phyloP scores from a whole-genome alignment of 1,140 invertebrate genomes.

The Brachionus calyciflorus region DNA sequence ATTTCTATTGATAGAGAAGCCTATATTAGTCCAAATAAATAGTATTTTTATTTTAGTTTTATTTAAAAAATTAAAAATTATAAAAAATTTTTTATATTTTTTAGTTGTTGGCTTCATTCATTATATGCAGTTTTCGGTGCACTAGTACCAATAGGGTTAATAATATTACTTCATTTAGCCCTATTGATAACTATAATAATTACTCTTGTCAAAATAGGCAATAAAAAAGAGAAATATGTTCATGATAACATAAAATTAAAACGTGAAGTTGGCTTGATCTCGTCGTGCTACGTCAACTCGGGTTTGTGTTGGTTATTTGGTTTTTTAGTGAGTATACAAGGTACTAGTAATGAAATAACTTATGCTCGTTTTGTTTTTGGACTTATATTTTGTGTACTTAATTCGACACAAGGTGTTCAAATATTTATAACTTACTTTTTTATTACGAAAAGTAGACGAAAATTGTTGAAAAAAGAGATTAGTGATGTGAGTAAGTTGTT shows the following conservation, averaged over 20 bases:
- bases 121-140: neutral
- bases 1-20: neutral
- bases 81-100: neutral
- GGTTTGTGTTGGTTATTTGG: conserved; percentile 13
- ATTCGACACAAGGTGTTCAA: conserved; percentile 24
- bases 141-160: neutral
- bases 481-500: too few species aligned
- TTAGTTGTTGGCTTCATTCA: conserved; percentile 30
- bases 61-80: neutral
- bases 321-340: conserved; percentile 1
- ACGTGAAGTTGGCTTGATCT: neutral
- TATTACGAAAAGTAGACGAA: neutral
- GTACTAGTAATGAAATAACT: neutral
- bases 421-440: conserved; percentile 10
- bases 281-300: neutral
- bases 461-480: too few species aligned
- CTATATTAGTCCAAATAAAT: conserved; percentile 15
- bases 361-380: conserved; percentile 17
- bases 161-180: neutral
- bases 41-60: neutral
- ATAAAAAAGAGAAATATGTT: neutral
- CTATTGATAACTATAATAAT: neutral
- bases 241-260: conserved; percentile 3
- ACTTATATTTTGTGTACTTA: conserved; percentile 14
- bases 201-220: neutral